A percentile compares a stretch with the other conserved stretches of the same genome.
These are phyloP conservation scores for Leptopilina clavipes DNA, from an alignment of 1,140 invertebrate species.

Conservation along the genomic window DNA sequence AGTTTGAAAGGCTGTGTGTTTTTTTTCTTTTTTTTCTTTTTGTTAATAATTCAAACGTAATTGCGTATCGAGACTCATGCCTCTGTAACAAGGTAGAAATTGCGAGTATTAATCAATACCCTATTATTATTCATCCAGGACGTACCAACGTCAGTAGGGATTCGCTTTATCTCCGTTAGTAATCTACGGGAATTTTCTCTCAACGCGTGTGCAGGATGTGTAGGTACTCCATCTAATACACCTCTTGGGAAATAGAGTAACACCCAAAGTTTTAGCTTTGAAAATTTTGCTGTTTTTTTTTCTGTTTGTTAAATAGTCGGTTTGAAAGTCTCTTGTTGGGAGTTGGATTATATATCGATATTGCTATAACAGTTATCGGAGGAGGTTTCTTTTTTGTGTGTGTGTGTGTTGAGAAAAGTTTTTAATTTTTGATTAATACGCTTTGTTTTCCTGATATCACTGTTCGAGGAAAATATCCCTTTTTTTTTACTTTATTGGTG, in stretches of 20 bases:
- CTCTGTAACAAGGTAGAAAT: conserved; percentile 9
- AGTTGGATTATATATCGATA: background rate
- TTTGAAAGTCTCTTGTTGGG: background rate
- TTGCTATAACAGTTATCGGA: too few species aligned
- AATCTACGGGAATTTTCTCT: conserved; percentile 16
- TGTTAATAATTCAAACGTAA: background rate
- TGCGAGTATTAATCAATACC: conserved; percentile 16
- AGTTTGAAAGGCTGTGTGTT: background rate
- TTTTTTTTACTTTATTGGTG: too few species aligned
- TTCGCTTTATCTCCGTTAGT: conserved; percentile 6
- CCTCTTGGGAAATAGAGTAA: conserved; percentile 15
- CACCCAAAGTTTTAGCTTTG: background rate
- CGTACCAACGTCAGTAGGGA: conserved; percentile 14
- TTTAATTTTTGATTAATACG: too few species aligned
- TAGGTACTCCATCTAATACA: conserved; percentile 13
- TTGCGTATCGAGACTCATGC: background rate
- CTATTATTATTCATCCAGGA: conserved; percentile 19
- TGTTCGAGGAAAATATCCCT: too few species aligned
- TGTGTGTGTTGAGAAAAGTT: too few species aligned
- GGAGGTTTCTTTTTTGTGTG: too few species aligned
- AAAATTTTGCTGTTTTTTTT: background rate
- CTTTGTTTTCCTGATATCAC: too few species aligned
- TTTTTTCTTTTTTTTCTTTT: background rate
- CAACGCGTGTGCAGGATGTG: conserved; percentile 12
- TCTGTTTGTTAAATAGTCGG: background rate